Base-by-base conservation (phyloP, 2,888 invertebrate genomes). In the Dione vanillae region DNA sequence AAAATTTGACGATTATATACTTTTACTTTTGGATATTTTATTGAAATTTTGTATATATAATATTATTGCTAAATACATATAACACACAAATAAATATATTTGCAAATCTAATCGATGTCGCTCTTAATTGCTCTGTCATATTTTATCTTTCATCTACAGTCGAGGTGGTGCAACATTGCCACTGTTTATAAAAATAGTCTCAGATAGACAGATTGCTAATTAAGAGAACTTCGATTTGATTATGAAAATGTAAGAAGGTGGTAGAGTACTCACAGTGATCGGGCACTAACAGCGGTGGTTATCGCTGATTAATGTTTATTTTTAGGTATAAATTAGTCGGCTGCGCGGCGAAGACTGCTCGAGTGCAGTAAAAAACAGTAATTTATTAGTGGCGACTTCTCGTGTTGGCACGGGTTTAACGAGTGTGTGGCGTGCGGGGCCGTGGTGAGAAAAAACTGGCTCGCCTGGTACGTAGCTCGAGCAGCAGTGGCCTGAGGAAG, bases 371-470 rank as follows among this genome's bases (percentile, higher is more conserved):
- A 93, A 92, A 93, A 93, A 92, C 92, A 90, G 91, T 92, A 93
- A 93, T 93, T 93, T 93, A 93, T 94, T 93, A 93, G 94, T 93
- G 94, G 94, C 94, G 94, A 94, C 94, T 94, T 93, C 94, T 94
- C 94, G 94, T 94, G 93, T 94, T 94, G 93, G 93, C 94, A 93
- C 94, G 94, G 94, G 90, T 92, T 92, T 93, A 94, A 94, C 94
- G 94, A 93, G 93, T 92, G 92, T 93, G 91, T 92, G 92, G 93
- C 92, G 94, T 94, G 92, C 91, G 92, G 90, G 88, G 88, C 94
- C 92, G 92, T 93, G 91, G 88, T 94, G 94, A 94, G 94, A 94
- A 94, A 94, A 95, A 94, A 94, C 94, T 94, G 93, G 94, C 91
- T 91, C 85, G 90, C 86, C 85, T 87, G 88, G 87, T 90, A 91